A percentile compares a stretch with the other conserved stretches of the same genome.
Conservation (phyloP, 2,797 vertebrate species). For the Lithobates pipiens region DNA sequence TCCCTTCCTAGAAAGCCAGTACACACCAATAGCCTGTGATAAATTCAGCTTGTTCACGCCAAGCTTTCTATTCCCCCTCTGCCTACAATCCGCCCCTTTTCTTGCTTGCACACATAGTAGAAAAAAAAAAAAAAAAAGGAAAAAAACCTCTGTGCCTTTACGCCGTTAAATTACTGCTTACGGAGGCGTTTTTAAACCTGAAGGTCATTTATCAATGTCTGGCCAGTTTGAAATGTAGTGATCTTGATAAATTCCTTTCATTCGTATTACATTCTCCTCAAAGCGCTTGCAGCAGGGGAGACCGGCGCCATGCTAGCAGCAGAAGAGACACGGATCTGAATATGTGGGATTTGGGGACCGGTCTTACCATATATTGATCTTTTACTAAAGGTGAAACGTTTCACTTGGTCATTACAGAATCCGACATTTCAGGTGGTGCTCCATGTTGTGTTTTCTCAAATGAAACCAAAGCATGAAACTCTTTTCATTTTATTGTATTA, state of each 20-base stretch:
- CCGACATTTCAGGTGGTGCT: no score
- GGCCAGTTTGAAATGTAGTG: constrained; percentile 7
- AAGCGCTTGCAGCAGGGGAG: constrained; percentile 3
- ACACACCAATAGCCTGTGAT: not conserved
- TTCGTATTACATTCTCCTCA: constrained; percentile 16
- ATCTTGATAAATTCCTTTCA: constrained; percentile 49
- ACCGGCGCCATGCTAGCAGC: not conserved
- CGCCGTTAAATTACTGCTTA: constrained; percentile 43
- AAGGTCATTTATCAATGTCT: constrained; percentile 58
- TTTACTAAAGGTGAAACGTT: not conserved
- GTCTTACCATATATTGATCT: not conserved
- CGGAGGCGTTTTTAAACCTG: constrained; percentile 43
- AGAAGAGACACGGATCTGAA: not conserved
- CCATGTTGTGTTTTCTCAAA: no score
- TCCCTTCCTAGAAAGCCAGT: not conserved
- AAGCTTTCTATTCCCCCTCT: not conserved
- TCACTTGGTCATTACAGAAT: no score
- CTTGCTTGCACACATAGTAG: not conserved
- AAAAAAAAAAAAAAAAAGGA: not conserved
- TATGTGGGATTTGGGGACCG: not conserved
- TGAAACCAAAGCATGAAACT: no score
- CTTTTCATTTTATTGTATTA: no score
- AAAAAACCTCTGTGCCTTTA: not conserved
- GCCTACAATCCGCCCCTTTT: not conserved
- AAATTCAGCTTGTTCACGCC: not conserved